phyloP scores from a whole-genome alignment of 2,797 vertebrate genomes.

The Enteromius mattozi region DNA sequence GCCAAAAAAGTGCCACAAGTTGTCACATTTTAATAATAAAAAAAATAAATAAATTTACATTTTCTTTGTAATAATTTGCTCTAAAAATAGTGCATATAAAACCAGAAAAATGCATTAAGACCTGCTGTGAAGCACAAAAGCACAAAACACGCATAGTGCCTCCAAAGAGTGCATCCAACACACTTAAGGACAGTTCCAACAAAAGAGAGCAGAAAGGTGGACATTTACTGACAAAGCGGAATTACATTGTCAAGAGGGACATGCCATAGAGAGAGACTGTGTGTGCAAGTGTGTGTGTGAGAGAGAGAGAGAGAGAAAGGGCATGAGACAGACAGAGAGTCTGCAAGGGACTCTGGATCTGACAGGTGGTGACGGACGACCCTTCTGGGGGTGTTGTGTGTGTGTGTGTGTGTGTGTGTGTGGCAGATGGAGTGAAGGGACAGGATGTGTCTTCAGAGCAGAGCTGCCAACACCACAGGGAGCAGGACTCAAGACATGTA shows the following conservation, averaged over 20 bases:
- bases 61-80: background rate
- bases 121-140: background rate
- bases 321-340: slow-evolving; percentile 24
- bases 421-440: slow-evolving; percentile 75
- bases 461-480: slow-evolving; percentile 56
- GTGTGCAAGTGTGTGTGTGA: background rate
- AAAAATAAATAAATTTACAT: background rate
- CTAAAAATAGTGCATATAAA: background rate
- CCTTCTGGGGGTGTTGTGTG: slow-evolving; percentile 62
- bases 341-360: slow-evolving; percentile 56
- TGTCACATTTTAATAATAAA: background rate
- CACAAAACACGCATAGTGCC: slow-evolving; percentile 17
- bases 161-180: slow-evolving; percentile 39
- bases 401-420: slow-evolving; percentile 63
- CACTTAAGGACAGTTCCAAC: slow-evolving; percentile 30
- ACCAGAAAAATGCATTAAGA: background rate
- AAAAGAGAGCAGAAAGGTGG: slow-evolving; percentile 46
- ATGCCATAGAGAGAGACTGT: background rate
- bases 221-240: slow-evolving; percentile 40
- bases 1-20: background rate
- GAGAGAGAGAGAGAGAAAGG: background rate
- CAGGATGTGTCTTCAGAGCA: slow-evolving; percentile 65
- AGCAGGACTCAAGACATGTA: slow-evolving; percentile 51
- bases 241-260: slow-evolving; percentile 41
- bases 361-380: slow-evolving; percentile 74